phyloP scores from a whole-genome alignment of 37 sponge, comb jelly and placozoan genomes.

The Chondrilla cf. caribensis region DNA sequence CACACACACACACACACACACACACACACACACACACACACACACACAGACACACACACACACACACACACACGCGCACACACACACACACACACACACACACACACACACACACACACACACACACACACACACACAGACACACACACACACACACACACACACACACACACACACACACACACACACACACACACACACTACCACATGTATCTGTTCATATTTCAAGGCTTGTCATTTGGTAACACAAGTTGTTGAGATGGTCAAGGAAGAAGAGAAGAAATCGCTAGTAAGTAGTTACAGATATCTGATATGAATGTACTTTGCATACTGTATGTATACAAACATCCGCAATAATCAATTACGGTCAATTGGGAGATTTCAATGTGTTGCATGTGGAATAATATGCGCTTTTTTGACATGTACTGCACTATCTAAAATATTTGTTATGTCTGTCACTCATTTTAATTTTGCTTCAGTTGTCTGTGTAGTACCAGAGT shows the following conservation, averaged over 20 bases:
- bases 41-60: slow-evolving; percentile 14
- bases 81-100: not conserved
- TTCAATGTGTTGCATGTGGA: not conserved
- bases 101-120: slow-evolving; percentile 18
- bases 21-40: slow-evolving; percentile 12
- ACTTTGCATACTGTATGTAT: no score
- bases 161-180: slow-evolving; percentile 20
- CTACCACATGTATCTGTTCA: not conserved
- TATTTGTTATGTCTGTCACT: no score
- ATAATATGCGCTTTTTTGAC: not conserved
- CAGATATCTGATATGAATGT: no score
- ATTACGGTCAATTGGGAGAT: no score
- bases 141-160: slow-evolving; percentile 12
- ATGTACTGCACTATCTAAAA: no score
- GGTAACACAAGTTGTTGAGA: slow-evolving; percentile 86
- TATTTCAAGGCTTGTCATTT: slow-evolving; percentile 76
- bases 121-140: slow-evolving; percentile 8
- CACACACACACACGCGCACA: slow-evolving; percentile 7
- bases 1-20: slow-evolving; percentile 17
- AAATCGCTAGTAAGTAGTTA: slow-evolving; percentile 68
- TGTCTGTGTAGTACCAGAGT: no score
- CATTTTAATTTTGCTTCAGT: no score
- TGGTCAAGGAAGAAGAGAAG: slow-evolving; percentile 73
- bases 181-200: slow-evolving; percentile 12
- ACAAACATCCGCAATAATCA: no score